Base-by-base conservation (phyloP, 1,140 invertebrate genomes). In the Steinernema feltiae region DNA sequence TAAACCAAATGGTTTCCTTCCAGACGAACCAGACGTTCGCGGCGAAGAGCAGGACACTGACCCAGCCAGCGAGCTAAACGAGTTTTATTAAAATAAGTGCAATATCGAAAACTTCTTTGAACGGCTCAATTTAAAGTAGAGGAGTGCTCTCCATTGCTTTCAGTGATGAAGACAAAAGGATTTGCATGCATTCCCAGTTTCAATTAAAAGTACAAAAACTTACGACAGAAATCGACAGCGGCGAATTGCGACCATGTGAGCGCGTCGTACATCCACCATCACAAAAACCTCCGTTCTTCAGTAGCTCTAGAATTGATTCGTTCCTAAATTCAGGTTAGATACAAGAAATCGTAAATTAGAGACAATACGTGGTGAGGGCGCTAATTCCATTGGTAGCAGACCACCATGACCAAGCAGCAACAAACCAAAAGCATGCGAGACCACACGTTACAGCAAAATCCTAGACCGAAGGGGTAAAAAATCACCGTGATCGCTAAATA, bases 21-120 rank as follows among this genome's bases (percentile, higher is more conserved):
- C 82, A 83, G 32, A 71, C 70, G 75, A 80, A 84, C 82, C 82
- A 83, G 70, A 82, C 70, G 72, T 83, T 83, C 3, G 77, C 31
- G 17, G 70, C 69, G 27, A 78, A 83, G 27, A 83, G 76, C 48
- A 84, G 70, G 15, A 78, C 53, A 63, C 74, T 80, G 2, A 73
- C 82, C 17, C 80, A 53, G 3, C 81, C 82, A 41, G 82, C 81
- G 18, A 82, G 32, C 81, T 82, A 72, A 74, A 82, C 3, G 71
- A 7, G 24, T 0, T 27, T 30, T n/a, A 32, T 24, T 31, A n/a
- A n/a, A n/a, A n/a, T n/a, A n/a, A n/a, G n/a, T n/a, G n/a, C n/a
- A n/a, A n/a, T n/a, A n/a, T n/a, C n/a, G n/a, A n/a, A n/a, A n/a
- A n/a, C n/a, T n/a, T n/a, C n/a, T n/a, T n/a, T n/a, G n/a, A n/a